These are phyloP conservation scores for Melanophora roralis DNA, from an alignment of 2,888 invertebrate genomes.

Conservation along the genomic window DNA sequence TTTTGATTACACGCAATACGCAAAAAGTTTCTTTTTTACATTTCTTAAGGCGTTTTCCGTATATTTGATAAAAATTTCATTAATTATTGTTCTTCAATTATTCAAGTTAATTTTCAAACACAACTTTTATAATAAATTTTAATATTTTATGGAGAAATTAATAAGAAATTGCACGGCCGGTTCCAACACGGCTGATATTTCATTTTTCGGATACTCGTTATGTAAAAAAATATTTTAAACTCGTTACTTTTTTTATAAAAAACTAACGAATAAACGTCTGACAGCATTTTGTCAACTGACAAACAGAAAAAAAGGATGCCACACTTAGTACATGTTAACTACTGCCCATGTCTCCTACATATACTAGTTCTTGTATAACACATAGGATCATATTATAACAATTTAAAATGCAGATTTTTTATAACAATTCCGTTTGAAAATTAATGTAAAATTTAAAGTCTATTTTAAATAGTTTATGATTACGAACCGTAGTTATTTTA, in stretches of 20 bases:
- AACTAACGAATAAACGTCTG: slow-evolving; percentile 35
- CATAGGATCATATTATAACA: no score
- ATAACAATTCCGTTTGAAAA: no score
- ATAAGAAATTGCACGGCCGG: slow-evolving; percentile 64
- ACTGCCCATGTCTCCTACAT: no score
- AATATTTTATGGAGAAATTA: slow-evolving; percentile 46
- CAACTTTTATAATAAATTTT: slow-evolving; percentile 18
- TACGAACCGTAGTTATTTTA: no score
- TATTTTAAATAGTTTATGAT: no score
- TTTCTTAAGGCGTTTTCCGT: slow-evolving; percentile 9
- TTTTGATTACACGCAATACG: slow-evolving; percentile 51
- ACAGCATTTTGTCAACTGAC: slow-evolving; percentile 34
- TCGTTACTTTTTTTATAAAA: slow-evolving; percentile 35
- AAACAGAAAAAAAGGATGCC: slow-evolving; percentile 2
- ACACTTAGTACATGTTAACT: no score
- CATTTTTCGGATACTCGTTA: slow-evolving; percentile 63
- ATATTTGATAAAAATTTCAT: background rate
- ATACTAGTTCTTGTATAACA: no score
- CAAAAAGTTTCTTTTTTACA: slow-evolving; percentile 18
- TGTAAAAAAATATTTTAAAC: slow-evolving; percentile 45
- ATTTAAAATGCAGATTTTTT: no score
- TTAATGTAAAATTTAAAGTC: no score
- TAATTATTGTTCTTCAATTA: slow-evolving; percentile 24
- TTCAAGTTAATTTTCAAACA: slow-evolving; percentile 3
- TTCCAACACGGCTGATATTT: slow-evolving; percentile 62